Evolutionary conservation across 2,888 invertebrate genomes (phyloP).

Genomic region (Sinopyrophorus schimmeli): DNA sequence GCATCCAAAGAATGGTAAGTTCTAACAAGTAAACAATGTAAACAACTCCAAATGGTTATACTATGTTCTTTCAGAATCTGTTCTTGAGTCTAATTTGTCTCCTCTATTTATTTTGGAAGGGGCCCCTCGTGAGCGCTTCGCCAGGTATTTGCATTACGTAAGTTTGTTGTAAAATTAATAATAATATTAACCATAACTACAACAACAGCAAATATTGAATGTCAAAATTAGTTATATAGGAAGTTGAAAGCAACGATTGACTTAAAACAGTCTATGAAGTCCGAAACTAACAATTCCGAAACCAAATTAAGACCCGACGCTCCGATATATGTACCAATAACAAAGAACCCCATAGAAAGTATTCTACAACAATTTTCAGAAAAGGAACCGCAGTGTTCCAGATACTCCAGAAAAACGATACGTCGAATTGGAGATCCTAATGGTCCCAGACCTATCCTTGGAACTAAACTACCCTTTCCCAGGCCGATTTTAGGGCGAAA

Average conservation of each 20-base stretch:
- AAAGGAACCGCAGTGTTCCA: constrained; percentile 41
- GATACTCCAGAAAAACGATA: constrained; percentile 42
- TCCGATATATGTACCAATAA: constrained; percentile 41
- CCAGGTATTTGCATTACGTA: not conserved
- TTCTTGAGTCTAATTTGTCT: no score
- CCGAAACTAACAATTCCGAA: constrained; percentile 28
- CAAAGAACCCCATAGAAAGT: constrained; percentile 30
- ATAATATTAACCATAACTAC: constrained; percentile 14
- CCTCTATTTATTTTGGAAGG: no score
- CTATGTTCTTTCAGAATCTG: no score
- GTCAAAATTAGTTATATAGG: constrained; percentile 18
- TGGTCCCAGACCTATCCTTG: constrained; percentile 29
- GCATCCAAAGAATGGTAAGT: no score
- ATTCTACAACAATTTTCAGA: constrained; percentile 21
- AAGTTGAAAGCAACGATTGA: not conserved
- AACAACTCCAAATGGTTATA: no score
- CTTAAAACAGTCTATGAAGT: constrained; percentile 22
- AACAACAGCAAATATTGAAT: constrained; percentile 17
- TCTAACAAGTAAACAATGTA: no score
- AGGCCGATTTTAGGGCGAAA: constrained; percentile 44
- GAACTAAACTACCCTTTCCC: constrained; percentile 39
- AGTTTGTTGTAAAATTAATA: not conserved
- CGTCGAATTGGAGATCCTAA: constrained; percentile 32
- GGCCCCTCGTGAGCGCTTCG: no score
- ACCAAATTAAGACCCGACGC: constrained; percentile 44